Percentiles rank a stretch among this genome's conserved stretches.
Evolutionary conservation across 53 echinoderm and acorn worm genomes (phyloP).

Genomic region (Echinarachnius parma): DNA sequence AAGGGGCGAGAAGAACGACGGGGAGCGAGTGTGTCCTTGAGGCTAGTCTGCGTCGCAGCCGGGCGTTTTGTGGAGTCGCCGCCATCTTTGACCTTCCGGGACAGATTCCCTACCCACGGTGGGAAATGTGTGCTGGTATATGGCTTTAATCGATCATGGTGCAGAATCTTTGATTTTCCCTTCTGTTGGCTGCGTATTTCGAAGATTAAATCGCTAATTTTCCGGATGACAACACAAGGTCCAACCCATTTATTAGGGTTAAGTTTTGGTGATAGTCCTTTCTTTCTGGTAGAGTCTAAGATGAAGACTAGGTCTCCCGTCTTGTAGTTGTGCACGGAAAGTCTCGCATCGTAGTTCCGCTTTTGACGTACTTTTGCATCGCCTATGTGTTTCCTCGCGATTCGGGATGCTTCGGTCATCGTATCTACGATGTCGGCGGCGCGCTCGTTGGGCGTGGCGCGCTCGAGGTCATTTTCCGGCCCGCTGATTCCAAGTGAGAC

Average conservation of each 20-base stretch:
- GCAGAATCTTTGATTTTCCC: conserved; percentile 13
- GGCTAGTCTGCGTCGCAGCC: neutral
- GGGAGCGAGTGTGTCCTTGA: neutral
- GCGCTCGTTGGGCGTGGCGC: neutral
- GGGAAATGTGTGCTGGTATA: too few relatives aligned
- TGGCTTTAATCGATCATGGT: conserved; percentile 16
- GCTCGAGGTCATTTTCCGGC: neutral
- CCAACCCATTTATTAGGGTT: conserved; percentile 31
- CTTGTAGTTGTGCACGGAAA: too few relatives aligned
- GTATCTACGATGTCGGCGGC: neutral
- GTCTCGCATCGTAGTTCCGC: conserved; percentile 33
- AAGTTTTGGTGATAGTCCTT: conserved; percentile 32
- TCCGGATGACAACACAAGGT: conserved; percentile 31
- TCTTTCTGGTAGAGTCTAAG: conserved; percentile 15
- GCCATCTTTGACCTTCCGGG: neutral
- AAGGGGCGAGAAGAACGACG: too few relatives aligned
- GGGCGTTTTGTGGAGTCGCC: neutral
- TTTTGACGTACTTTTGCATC: conserved; percentile 14
- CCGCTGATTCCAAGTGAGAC: neutral
- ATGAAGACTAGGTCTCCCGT: conserved; percentile 32
- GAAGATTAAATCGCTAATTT: conserved; percentile 30
- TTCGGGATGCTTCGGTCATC: too few relatives aligned
- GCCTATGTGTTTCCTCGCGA: conserved; percentile 36
- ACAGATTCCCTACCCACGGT: neutral
- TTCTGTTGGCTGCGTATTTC: conserved; percentile 19